Percentiles rank a stretch among this genome's conserved stretches.
phyloP scores from a whole-genome alignment of 2,113 vertebrate genomes.

The Pungitius pungitius region DNA sequence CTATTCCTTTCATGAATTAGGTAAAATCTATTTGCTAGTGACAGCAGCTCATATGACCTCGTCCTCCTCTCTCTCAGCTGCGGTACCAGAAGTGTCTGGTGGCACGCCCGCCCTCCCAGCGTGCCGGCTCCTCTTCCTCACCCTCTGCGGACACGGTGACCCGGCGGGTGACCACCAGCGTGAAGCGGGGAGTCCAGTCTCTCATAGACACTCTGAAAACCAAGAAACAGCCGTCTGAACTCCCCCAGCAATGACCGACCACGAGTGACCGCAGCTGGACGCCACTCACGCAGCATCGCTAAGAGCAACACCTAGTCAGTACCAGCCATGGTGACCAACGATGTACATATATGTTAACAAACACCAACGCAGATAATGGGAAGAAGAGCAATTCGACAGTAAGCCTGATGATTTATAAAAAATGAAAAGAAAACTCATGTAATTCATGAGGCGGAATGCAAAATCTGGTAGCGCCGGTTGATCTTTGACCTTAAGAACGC shows the following conservation, averaged over 20 bases:
- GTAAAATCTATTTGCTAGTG: neutral
- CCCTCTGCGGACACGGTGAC: slow-evolving; percentile 91
- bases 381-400: slow-evolving; percentile 13
- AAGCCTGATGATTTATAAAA: slow-evolving; percentile 10
- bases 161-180: slow-evolving; percentile 92
- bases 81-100: slow-evolving; percentile 99
- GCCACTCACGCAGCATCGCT: slow-evolving; percentile 63
- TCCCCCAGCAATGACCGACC: slow-evolving; percentile 85
- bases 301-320: slow-evolving; percentile 59
- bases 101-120: slow-evolving; percentile 90
- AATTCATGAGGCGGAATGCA: slow-evolving; percentile 31
- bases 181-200: slow-evolving; percentile 93
- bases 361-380: slow-evolving; percentile 51
- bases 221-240: slow-evolving; percentile 91
- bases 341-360: slow-evolving; percentile 73
- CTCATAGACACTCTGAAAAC: slow-evolving; percentile 99
- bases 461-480: slow-evolving; percentile 33
- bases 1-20: neutral
- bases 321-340: slow-evolving; percentile 61
- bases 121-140: slow-evolving; percentile 84
- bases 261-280: slow-evolving; percentile 51
- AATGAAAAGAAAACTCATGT: neutral
- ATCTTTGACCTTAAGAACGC: slow-evolving; percentile 42
- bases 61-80: slow-evolving; percentile 79
- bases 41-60: neutral